Conservation (phyloP, 2,888 invertebrate genomes). For the Pyrrhia umbra region DNA sequence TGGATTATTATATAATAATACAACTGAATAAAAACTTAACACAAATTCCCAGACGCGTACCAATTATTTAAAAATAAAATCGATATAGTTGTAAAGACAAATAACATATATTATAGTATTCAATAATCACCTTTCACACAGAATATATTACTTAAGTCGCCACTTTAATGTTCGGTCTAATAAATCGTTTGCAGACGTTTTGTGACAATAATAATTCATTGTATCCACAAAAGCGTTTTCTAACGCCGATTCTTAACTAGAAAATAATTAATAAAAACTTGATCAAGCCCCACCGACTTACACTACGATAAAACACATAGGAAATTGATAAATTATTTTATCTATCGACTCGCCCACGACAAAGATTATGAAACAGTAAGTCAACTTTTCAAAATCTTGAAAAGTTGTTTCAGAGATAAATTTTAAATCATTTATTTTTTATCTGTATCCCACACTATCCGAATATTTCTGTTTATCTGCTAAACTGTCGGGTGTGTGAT, state of each 20-base stretch:
- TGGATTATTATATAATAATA: not conserved
- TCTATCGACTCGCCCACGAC: constrained; percentile 55
- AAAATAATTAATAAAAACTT: constrained; percentile 65
- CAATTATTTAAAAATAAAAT: constrained; percentile 11
- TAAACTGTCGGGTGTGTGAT: constrained; percentile 12
- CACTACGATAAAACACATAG: constrained; percentile 63
- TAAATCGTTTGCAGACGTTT: constrained; percentile 39
- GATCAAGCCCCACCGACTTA: constrained; percentile 67
- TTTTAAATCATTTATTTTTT: constrained; percentile 18
- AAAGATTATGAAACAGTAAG: constrained; percentile 59
- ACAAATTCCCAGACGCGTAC: constrained; percentile 2
- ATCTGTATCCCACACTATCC: constrained; percentile 29
- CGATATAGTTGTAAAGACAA: constrained; percentile 33
- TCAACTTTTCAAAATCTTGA: constrained; percentile 41
- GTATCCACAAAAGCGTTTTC: constrained; percentile 56
- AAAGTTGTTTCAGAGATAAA: constrained; percentile 29
- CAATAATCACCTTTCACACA: constrained; percentile 37
- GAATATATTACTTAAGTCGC: constrained; percentile 10
- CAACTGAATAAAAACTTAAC: not conserved
- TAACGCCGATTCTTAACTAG: constrained; percentile 59
- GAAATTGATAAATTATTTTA: constrained; percentile 71
- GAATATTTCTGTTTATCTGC: constrained; percentile 34
- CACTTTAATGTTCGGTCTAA: constrained; percentile 26
- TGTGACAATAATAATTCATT: constrained; percentile 59
- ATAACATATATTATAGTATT: constrained; percentile 10